These are phyloP conservation scores for Copidosoma floridanum DNA, from an alignment of 1,140 invertebrate species.

Conservation along the genomic window DNA sequence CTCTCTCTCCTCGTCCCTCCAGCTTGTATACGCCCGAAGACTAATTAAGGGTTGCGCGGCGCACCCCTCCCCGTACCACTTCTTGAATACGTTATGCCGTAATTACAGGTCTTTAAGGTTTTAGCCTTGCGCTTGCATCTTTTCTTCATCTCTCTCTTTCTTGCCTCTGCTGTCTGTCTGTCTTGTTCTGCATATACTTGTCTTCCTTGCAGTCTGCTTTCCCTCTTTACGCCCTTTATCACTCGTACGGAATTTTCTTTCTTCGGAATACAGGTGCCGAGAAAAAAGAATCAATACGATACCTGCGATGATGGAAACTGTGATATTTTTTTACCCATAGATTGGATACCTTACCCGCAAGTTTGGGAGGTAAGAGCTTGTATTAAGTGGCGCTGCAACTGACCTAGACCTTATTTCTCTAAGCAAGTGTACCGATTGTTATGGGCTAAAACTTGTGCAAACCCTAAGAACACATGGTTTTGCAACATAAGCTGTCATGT, in stretches of 20 bases:
- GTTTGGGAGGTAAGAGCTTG: no score
- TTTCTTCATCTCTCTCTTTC: not conserved
- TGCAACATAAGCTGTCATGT: no score
- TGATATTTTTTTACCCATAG: not conserved
- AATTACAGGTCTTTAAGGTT: no score
- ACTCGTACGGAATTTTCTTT: not conserved
- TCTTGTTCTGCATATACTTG: not conserved
- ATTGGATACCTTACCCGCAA: not conserved
- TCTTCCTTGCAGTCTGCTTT: not conserved
- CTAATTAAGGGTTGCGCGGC: constrained; percentile 15
- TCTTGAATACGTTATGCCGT: constrained; percentile 15
- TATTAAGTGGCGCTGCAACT: no score
- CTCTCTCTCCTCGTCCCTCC: constrained; percentile 7
- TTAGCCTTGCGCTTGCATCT: constrained; percentile 7
- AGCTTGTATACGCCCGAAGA: not conserved
- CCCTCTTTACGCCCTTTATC: not conserved
- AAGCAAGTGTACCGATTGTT: no score
- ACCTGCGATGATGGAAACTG: not conserved
- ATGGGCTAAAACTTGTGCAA: no score
- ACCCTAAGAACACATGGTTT: no score
- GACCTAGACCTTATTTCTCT: no score
- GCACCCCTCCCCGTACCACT: no score
- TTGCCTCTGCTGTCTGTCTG: no score
- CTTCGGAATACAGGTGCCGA: not conserved
- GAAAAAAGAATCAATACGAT: not conserved